These are phyloP conservation scores for Aegotheles bennettii DNA, from an alignment of 2,113 vertebrate species.

Conservation along the genomic window DNA sequence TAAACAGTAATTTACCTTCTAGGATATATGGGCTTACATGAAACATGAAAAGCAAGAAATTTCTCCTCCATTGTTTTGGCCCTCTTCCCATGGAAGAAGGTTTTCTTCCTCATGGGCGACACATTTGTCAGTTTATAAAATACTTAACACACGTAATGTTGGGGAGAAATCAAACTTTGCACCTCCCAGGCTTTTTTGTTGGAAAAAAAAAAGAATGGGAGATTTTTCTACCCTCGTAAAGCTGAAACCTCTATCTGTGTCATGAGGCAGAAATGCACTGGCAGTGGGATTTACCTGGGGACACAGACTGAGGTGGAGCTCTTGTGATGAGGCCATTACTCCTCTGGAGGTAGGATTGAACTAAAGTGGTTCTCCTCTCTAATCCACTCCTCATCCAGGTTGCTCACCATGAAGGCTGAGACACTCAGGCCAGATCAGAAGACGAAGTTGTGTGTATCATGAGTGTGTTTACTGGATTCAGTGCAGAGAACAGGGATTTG, in stretches of 20 bases:
- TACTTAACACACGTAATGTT: background rate
- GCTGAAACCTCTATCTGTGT: accelerated
- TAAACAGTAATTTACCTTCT: slow-evolving; percentile 55
- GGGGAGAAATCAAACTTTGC: background rate
- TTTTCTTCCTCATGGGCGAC: background rate
- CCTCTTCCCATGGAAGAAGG: background rate
- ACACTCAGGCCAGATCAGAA: background rate
- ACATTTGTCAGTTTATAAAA: background rate
- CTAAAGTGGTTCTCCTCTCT: background rate
- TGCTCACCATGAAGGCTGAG: background rate
- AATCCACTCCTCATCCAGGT: background rate
- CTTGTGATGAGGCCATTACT: background rate
- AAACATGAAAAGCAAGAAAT: slow-evolving; percentile 5
- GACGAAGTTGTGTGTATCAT: background rate
- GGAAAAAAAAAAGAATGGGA: background rate
- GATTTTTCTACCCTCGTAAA: background rate
- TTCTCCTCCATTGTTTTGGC: background rate
- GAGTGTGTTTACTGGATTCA: background rate
- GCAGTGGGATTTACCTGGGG: background rate
- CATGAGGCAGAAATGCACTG: background rate
- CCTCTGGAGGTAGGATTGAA: background rate
- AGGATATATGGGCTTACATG: background rate
- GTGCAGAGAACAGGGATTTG: background rate
- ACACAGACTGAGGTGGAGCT: background rate
- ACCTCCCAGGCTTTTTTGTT: background rate